phyloP scores from a whole-genome alignment of 2,888 invertebrate species.

The Hipparchia semele region DNA sequence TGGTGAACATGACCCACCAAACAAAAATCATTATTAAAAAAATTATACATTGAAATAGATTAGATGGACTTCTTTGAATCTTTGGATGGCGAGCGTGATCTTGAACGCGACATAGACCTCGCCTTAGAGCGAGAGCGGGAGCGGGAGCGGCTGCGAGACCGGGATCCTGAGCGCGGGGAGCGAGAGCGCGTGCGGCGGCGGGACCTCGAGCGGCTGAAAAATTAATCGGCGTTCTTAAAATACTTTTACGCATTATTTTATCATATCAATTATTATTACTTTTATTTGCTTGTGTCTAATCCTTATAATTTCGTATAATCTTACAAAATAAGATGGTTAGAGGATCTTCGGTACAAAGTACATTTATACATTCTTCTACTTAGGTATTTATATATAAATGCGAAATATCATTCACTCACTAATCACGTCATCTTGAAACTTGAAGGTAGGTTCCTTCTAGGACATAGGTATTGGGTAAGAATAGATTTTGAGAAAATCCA shows the following conservation, averaged over 20 bases:
- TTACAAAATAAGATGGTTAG: no score
- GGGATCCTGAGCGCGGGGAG: slow-evolving; percentile 77
- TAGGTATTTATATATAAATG: no score
- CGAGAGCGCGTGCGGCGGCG: slow-evolving; percentile 85
- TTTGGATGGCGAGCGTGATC: slow-evolving; percentile 77
- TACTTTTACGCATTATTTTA: neutral
- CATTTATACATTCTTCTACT: no score
- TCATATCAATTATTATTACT: neutral
- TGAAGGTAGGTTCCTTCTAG: no score
- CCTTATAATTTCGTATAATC: neutral
- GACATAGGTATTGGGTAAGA: no score
- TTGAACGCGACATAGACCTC: slow-evolving; percentile 75
- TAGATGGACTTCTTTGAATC: slow-evolving; percentile 79
- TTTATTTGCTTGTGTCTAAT: slow-evolving; percentile 29
- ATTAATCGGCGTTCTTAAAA: slow-evolving; percentile 46
- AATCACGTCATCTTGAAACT: no score
- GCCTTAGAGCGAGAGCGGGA: slow-evolving; percentile 81
- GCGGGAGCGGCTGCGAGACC: slow-evolving; percentile 73
- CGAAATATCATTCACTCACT: no score
- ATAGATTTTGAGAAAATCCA: no score
- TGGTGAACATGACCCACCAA: slow-evolving; percentile 24
- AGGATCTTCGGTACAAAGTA: no score
- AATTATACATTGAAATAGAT: slow-evolving; percentile 1
- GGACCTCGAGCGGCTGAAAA: slow-evolving; percentile 84
- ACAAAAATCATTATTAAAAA: slow-evolving; percentile 20